Evolutionary conservation across 2,113 vertebrate species (phyloP), one percentile per base, ranked within the genome.

Genomic region (Bambusicola thoracicus): DNA sequence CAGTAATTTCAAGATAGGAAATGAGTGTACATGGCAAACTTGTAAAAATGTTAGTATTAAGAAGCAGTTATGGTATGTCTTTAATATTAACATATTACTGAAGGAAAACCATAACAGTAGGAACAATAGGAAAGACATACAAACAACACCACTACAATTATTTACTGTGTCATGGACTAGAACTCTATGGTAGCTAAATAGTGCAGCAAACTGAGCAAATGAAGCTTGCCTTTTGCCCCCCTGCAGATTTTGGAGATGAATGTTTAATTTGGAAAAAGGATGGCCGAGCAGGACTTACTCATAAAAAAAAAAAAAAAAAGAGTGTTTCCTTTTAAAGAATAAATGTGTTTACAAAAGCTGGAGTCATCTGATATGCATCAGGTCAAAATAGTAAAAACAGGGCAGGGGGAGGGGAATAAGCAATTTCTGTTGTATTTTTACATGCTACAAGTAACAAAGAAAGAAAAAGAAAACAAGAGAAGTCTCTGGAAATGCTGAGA

Each of bases 61-160:
- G 38, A 34, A 70, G 38, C 0, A 0, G 8, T 46, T 78, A 70
- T 7, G 5, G 3, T 25, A 38, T 6, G 1, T 32, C 38, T 62
- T 69, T 49, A 77, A 34, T 69, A 56, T 17, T 30, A 65, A 19
- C 25, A 44, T 7, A 27, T 27, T 38, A 77, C 7, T 65, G 16
- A 62, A 62, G n/a, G 56, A 65, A 88, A 63, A 27, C 36, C 7
- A 18, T 40, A 63, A 14, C 16, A 40, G 36, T 40, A 63, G 61
- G 36, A 40, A 29, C 27, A 63, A 9, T 10, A 40, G 30, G 53
- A 85, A 89, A 77, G 6, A 8, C 19, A 69, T 16, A 55, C 69
- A 68, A 49, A 85, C 25, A 69, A 56, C 16, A 29, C 1, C 61
- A 43, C 10, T 25, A 49, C 24, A 78, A 34, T 53, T 62, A 12